Percentiles rank a stretch among this genome's conserved stretches.
phyloP scores from a whole-genome alignment of 2,888 invertebrate genomes.

The Mythimna albipuncta region DNA sequence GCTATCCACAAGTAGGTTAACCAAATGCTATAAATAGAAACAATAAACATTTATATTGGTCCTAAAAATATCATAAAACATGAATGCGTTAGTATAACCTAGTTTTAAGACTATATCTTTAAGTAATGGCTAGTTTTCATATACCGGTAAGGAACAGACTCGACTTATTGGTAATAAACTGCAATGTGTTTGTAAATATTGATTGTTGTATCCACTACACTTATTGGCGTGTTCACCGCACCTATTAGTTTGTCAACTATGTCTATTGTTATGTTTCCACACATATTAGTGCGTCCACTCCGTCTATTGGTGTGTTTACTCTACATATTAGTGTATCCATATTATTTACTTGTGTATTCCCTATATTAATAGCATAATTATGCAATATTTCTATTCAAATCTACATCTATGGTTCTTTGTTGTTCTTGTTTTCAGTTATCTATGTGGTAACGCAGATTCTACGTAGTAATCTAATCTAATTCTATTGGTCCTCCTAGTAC shows the following conservation, averaged over 20 bases:
- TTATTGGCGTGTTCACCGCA: too few species aligned
- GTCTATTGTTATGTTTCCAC: neutral
- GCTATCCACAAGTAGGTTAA: slow-evolving; percentile 35
- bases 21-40: slow-evolving; percentile 36
- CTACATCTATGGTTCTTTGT: neutral
- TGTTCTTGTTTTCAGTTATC: neutral
- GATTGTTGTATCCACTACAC: neutral
- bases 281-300: neutral
- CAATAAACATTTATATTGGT: slow-evolving; percentile 36
- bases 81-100: slow-evolving; percentile 15
- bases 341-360: neutral
- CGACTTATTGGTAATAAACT: neutral
- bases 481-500: neutral
- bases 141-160: neutral
- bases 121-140: slow-evolving; percentile 19
- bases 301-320: neutral
- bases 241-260: neutral
- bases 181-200: neutral
- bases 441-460: neutral
- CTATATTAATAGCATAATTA: neutral
- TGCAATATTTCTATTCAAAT: neutral
- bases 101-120: slow-evolving; percentile 19
- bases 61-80: slow-evolving; percentile 28
- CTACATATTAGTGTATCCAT: neutral
- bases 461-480: neutral